Base-by-base conservation (phyloP, 2,113 vertebrate genomes). In the Paradoxurus hermaphroditus region DNA sequence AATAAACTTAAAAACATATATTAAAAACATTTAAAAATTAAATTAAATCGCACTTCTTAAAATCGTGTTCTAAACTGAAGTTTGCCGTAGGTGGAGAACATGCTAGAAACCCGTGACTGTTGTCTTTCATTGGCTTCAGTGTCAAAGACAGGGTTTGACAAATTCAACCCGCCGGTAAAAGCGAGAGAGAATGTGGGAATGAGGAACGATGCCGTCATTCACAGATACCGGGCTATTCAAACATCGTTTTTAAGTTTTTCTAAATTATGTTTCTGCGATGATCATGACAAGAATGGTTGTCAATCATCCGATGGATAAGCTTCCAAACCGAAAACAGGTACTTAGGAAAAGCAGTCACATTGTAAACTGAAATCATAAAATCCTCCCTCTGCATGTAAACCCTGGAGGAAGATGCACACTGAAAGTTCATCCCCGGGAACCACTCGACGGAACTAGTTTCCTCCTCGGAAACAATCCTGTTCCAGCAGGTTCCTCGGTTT, bases 401-500 rank as follows among this genome's bases (percentile, higher is more conserved):
- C 4, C 11, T 11, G 36, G 44, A 41, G 21, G n/a, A 51, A 19
- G 49, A 78, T 4, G 7, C 25, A 41, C 63, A 87, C 23, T 19
- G n/a, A 53, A 86, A 72, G 10, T n/a, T 34, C 7, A 13, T 7
- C 49, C 67, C 3, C 6, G 31, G 27, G 34, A 56, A 5, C 39
- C 13, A 4, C 23, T 36, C 27, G n/a, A 49, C 25, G 9, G 25
- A 70, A 18, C 31, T 65, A 11, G 16, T 23, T 83, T 49, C 65
- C 31, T 62, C 36, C 27, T 56, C 31, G 23, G 19, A 44, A 63
- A 44, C 1, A 41, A 67, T 92, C 34, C 84, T 73, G 1, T 3
- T 23, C 90, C 59, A 75, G 81, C 51, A 90, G 70, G 92, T 94
- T 82, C 96, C 85, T 92, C 62, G 65, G 68, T 97, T 82, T 93